Conservation (phyloP, 1,140 invertebrate genomes). For the Musca vetustissima region DNA sequence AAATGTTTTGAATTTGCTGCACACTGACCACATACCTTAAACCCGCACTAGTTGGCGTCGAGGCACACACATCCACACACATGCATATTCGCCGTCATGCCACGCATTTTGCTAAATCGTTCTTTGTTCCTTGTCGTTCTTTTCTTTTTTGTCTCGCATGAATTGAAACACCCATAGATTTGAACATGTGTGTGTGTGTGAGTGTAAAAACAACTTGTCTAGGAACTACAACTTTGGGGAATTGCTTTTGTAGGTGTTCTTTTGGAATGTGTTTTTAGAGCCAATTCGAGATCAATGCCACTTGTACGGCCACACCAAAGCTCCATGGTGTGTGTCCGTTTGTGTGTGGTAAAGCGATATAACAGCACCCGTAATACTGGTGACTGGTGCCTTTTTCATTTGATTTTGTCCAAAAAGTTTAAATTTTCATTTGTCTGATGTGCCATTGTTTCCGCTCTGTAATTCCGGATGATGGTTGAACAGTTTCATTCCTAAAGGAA, state of each 20-base stretch:
- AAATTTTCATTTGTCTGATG: slow-evolving; percentile 15
- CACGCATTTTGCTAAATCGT: background rate
- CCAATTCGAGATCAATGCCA: slow-evolving; percentile 16
- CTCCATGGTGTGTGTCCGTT: background rate
- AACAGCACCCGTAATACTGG: no score
- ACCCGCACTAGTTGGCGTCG: no score
- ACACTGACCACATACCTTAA: slow-evolving; percentile 15
- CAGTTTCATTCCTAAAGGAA: slow-evolving; percentile 7
- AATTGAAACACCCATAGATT: slow-evolving; percentile 6
- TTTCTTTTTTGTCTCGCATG: no score
- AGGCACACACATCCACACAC: no score
- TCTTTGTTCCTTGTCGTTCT: no score
- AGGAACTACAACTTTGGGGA: background rate
- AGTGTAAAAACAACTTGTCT: background rate
- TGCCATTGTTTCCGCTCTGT: slow-evolving; percentile 10
- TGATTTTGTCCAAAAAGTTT: no score
- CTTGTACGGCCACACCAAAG: background rate
- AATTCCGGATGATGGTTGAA: background rate
- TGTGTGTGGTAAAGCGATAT: background rate
- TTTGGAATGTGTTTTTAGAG: slow-evolving; percentile 1
- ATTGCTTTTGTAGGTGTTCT: no score
- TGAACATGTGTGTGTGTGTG: no score
- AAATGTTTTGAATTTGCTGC: slow-evolving; percentile 21
- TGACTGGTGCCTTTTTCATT: background rate
- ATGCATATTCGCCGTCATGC: background rate